Evolutionary conservation across 2,113 vertebrate genomes (phyloP).

Genomic region (Cololabis saira): DNA sequence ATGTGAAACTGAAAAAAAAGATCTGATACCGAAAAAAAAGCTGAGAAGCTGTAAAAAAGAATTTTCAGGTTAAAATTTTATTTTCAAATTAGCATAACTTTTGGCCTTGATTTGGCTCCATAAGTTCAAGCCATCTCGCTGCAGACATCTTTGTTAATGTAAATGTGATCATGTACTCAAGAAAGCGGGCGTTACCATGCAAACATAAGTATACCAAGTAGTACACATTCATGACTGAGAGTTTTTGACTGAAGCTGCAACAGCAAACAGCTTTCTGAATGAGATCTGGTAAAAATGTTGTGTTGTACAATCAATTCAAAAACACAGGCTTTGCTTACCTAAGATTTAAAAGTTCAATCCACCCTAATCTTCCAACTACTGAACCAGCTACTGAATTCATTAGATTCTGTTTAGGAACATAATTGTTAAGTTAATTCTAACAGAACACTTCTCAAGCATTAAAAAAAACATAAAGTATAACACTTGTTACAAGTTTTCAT

Average conservation of each 20-base stretch:
- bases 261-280: neutral
- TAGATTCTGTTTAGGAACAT: no score
- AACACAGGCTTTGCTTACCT: neutral
- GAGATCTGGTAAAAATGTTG: neutral
- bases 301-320: neutral
- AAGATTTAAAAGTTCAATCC: no score
- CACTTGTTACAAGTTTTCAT: slow-evolving; percentile 1
- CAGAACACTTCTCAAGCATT: slow-evolving; percentile 17
- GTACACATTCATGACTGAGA: neutral
- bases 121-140: no score
- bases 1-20: no score
- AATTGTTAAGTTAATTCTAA: slow-evolving; percentile 4
- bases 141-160: slow-evolving; percentile 1
- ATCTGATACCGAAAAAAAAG: no score
- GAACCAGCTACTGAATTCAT: no score
- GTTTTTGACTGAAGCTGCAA: neutral
- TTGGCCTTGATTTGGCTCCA: no score
- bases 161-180: neutral
- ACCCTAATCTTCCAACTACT: no score
- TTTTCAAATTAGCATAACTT: no score
- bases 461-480: neutral
- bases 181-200: neutral
- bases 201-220: slow-evolving; percentile 15
- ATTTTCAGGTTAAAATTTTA: no score
- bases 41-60: no score